Percentiles rank a stretch among this genome's conserved stretches.
phyloP scores from a whole-genome alignment of 1,140 invertebrate genomes.

The Pissodes strobi region DNA sequence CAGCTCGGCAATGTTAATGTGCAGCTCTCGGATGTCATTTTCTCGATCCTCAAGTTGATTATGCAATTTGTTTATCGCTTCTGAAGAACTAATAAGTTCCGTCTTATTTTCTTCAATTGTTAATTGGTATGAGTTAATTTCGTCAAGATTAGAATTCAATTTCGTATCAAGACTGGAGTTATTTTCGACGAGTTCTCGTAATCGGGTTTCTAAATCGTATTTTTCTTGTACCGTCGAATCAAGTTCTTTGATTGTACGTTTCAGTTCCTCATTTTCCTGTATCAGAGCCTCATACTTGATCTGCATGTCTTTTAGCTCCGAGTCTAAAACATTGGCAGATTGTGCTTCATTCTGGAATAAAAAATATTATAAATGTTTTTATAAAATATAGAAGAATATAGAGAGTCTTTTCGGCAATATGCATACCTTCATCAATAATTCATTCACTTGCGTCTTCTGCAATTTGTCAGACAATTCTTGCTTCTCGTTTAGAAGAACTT shows the following conservation, averaged over 20 bases:
- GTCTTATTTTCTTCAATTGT: constrained; percentile 56
- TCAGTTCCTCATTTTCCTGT: constrained; percentile 47
- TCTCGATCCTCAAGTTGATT: constrained; percentile 39
- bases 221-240: constrained; percentile 59
- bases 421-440: not conserved
- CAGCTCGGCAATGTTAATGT: constrained; percentile 43
- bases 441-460: not conserved
- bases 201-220: constrained; percentile 54
- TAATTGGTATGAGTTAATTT: constrained; percentile 56
- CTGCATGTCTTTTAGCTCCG: constrained; percentile 36
- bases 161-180: constrained; percentile 56
- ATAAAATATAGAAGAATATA: no score
- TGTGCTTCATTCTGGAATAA: not conserved
- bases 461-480: constrained; percentile 33
- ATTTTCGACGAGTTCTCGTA: constrained; percentile 48
- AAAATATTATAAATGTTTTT: not conserved
- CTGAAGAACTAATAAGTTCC: constrained; percentile 43
- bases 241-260: constrained; percentile 59
- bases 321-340: constrained; percentile 17
- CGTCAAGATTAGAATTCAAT: constrained; percentile 49
- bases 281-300: constrained; percentile 39
- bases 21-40: constrained; percentile 41
- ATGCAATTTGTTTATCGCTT: constrained; percentile 42
- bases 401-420: no score
- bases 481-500: constrained; percentile 43